A percentile compares a stretch with the other conserved stretches of the same genome.
Evolutionary conservation across 2,888 invertebrate species (phyloP).

Genomic region (Gerosis bhagava): DNA sequence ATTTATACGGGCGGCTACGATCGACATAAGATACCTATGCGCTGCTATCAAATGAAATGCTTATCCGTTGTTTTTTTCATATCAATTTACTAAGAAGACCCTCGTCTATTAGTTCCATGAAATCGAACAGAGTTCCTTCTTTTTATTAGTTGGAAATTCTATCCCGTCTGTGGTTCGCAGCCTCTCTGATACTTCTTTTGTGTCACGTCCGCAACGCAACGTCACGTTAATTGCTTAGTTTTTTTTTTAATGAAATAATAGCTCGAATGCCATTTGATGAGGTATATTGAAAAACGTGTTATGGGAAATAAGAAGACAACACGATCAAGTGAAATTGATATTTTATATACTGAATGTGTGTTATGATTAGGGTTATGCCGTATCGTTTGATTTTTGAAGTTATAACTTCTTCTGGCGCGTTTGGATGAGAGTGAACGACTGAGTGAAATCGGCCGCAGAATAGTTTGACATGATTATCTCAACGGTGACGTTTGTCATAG

Average conservation of each 20-base stretch:
- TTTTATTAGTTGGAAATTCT: conserved; percentile 25
- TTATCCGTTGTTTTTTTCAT: conserved; percentile 31
- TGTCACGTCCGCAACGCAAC: conserved; percentile 12
- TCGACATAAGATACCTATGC: conserved; percentile 24
- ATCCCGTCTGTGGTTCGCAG: conserved; percentile 21
- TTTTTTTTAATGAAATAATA: conserved; percentile 22
- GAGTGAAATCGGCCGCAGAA: too few relatives aligned
- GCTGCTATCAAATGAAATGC: conserved; percentile 21
- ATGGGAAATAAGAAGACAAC: background rate
- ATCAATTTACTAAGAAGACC: conserved; percentile 30
- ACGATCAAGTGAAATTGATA: conserved; percentile 6
- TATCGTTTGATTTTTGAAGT: too few relatives aligned
- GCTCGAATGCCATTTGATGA: conserved; percentile 10
- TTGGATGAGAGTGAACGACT: too few relatives aligned
- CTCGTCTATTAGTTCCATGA: conserved; percentile 33
- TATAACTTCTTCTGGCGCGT: too few relatives aligned
- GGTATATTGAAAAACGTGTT: conserved; percentile 6
- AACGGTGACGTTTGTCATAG: too few relatives aligned
- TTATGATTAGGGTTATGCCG: background rate
- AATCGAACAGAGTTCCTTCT: conserved; percentile 18
- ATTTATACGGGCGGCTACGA: conserved; percentile 24
- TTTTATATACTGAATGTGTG: background rate
- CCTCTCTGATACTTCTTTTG: conserved; percentile 12
- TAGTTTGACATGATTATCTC: too few relatives aligned
- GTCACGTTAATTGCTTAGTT: conserved; percentile 20